Evolutionary conservation across 2,888 invertebrate species (phyloP).

Genomic region (Scrobipalpa costella): DNA sequence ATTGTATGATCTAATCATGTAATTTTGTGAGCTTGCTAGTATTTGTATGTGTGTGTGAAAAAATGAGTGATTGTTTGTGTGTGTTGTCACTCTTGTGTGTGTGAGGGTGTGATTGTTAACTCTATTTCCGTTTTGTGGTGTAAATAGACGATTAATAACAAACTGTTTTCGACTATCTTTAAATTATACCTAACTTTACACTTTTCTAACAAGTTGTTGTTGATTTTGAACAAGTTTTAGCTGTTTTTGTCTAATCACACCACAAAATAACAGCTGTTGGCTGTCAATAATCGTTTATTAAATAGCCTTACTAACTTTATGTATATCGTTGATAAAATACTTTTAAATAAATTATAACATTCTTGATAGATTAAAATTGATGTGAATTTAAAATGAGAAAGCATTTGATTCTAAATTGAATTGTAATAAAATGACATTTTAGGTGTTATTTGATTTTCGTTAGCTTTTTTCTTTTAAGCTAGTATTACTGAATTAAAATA

Average conservation of each 20-base stretch:
- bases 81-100: constrained; percentile 38
- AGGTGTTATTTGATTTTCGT: constrained; percentile 61
- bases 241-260: constrained; percentile 49
- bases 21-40: constrained; percentile 35
- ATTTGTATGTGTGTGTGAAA: not conserved
- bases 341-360: constrained; percentile 61
- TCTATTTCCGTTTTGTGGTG: constrained; percentile 52
- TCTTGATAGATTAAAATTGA: constrained; percentile 71
- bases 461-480: constrained; percentile 36
- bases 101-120: constrained; percentile 41
- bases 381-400: constrained; percentile 73
- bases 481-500: constrained; percentile 34
- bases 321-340: constrained; percentile 63
- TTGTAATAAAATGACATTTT: constrained; percentile 76
- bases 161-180: constrained; percentile 25
- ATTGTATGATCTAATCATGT: constrained; percentile 54
- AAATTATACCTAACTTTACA: constrained; percentile 24
- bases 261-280: constrained; percentile 49
- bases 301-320: constrained; percentile 79
- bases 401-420: constrained; percentile 80
- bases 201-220: constrained; percentile 26
- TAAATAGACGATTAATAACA: constrained; percentile 43
- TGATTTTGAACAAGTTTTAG: constrained; percentile 14
- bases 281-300: constrained; percentile 66
- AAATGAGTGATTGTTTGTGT: constrained; percentile 38